Conservation (phyloP, 2,113 vertebrate species). For the Jaculus jaculus region DNA sequence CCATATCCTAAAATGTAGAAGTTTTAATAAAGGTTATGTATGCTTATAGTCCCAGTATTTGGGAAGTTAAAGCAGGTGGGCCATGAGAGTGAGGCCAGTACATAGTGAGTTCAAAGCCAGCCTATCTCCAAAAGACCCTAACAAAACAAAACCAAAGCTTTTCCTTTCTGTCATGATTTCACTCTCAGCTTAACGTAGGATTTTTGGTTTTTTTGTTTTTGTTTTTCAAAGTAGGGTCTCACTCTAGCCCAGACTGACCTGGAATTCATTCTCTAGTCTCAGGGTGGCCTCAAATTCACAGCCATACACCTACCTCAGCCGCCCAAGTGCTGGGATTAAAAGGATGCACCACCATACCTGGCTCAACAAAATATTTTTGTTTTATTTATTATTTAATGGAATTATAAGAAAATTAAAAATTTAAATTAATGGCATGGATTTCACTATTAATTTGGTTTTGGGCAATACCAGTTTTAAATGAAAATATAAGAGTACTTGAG, state of each 20-base stretch:
- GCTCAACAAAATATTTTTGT: too few relatives aligned
- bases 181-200: not conserved
- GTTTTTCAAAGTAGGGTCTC: not conserved
- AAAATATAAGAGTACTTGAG: slow-evolving; percentile 16
- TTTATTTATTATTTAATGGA: slow-evolving; percentile 45
- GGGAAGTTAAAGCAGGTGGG: not conserved
- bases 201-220: not conserved
- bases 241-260: not conserved
- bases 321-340: too few relatives aligned
- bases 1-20: not conserved
- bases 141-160: not conserved
- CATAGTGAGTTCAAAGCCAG: not conserved
- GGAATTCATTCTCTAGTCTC: too few relatives aligned
- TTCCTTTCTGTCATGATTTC: not conserved
- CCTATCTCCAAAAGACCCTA: not conserved
- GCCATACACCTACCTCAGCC: too few relatives aligned
- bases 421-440: slow-evolving; percentile 1
- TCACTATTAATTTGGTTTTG: slow-evolving; percentile 14
- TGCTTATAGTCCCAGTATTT: not conserved
- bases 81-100: not conserved
- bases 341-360: too few relatives aligned
- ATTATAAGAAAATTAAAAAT: slow-evolving; percentile 27
- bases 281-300: too few relatives aligned
- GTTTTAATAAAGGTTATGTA: not conserved
- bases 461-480: slow-evolving; percentile 26